Base-by-base conservation (phyloP, 2,888 invertebrate genomes). In the Prosopocoilus inquinatus region DNA sequence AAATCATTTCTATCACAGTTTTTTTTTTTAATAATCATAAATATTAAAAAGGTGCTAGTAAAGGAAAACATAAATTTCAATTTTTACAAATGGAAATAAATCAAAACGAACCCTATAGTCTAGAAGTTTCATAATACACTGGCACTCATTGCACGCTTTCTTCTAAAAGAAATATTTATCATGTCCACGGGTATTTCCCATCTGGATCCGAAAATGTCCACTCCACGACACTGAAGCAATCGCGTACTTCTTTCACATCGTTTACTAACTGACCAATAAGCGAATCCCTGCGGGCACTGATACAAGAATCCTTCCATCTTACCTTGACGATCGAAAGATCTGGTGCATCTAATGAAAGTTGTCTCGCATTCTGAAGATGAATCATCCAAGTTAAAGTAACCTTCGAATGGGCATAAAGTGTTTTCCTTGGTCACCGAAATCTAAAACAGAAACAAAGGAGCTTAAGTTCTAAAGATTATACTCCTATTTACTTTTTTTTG, bases 211-310 rank as follows among this genome's bases (percentile, higher is more conserved):
- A 67, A 66, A 12, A 78, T 73, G 47, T 75, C 73, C 58, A 77
- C 77, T 50, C 71, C 71, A n/a, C 64, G 63, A 63, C 91, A 91
- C 68, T 83, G 82, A 52, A 81, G 80, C 47, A 90, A 75, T 68
- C 82, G 82, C 43, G 79, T 76, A 0, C 79, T 78, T 41, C 83
- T 81, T 75, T 92, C 91, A 71, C 91, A 92, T 68, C 87, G 81
- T 74, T 86, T 84, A 65, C 90, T 91, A 2, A 89, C 83, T 41
- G 86, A 82, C 90, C 90, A 91, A 71, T 87, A 93, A 3, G 86
- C 81, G 66, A 84, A 90, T 41, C 86, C 86, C 66, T 84, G 79
- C 0, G 92, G 92, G 75, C 93, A 93, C 67, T 87, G 87, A 72
- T 87, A 86, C 9, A 92, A 78, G 66, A 84, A 84, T 11, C 89